Base-by-base conservation (phyloP, 1,140 invertebrate genomes). In the Cydia splendana region DNA sequence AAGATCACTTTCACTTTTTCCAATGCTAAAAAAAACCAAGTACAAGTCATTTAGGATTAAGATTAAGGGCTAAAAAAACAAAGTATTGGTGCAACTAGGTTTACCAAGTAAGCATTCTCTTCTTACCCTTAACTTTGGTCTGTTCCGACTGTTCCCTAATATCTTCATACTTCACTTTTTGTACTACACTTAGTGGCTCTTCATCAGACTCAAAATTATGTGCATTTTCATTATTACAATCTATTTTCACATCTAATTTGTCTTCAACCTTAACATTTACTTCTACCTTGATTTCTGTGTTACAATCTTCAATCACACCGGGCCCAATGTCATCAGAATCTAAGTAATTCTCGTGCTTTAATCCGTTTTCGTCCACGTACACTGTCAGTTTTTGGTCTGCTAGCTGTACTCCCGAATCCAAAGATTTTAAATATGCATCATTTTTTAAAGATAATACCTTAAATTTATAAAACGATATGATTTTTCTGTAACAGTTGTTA, bases 101-200 rank as follows among this genome's bases (percentile, higher is more conserved):
- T 38, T 38, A 38, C 5, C 34, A 38, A 38, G 34, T 38, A 7
- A 38, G 34, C 30, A 30, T 30, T 30, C 3, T 4, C 34, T 38
- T 38, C 34, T 42, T 42, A 42, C 38, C 38, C 38, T 42, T 42
- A 42, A 42, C 38, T 42, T 42, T 83, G 38, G 62, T 73, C 65
- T 82, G 80, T 2, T 76, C 65, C 13, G 62, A 69, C 65, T 82
- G 80, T 2, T 76, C 65, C 15, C 78, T 80, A 69, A 42, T 48
- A 74, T 74, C 65, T 79, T 88, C 87, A 85, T 86, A 82, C 78
- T 91, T 90, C 12, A 90, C 84, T 75, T 80, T 82, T 71, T 90
- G 87, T 38, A 90, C 86, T 20, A 87, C 85, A 85, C 87, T 90
- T n/a, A 91, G 78, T 2, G 88, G 73, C 38, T 89, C 86, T 76